Percentiles rank a stretch among this genome's conserved stretches.
Conservation (phyloP, 2,113 vertebrate genomes). For the Collichthys lucidus region DNA sequence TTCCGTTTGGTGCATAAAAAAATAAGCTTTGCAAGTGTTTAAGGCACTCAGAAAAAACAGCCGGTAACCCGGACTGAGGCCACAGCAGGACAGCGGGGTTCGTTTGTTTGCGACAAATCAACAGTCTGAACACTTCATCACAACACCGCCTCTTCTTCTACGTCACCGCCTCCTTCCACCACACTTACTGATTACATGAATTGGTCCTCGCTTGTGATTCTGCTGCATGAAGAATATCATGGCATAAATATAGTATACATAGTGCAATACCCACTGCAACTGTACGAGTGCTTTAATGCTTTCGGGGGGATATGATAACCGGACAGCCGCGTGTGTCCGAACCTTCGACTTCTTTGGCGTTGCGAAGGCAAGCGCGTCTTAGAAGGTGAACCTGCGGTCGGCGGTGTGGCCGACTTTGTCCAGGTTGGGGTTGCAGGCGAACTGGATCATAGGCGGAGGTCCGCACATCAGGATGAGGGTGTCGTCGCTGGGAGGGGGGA, state of each 20-base stretch:
- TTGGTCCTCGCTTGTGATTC: conserved; percentile 59
- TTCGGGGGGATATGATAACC: conserved; percentile 9
- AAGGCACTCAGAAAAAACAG: conserved; percentile 71
- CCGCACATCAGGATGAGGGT: conserved; percentile 95
- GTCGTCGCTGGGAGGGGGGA: conserved; percentile 87
- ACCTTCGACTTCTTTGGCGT: no score
- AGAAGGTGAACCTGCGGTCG: conserved; percentile 90
- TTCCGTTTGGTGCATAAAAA: conserved; percentile 30
- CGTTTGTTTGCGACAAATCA: not conserved
- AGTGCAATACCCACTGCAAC: conserved; percentile 63
- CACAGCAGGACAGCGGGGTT: conserved; percentile 5
- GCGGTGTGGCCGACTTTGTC: conserved; percentile 89
- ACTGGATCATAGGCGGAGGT: conserved; percentile 98
- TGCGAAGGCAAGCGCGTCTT: no score
- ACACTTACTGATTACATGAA: not conserved
- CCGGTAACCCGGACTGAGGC: conserved; percentile 19
- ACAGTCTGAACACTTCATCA: not conserved
- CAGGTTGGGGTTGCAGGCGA: conserved; percentile 94
- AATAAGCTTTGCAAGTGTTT: conserved; percentile 51
- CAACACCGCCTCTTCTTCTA: not conserved
- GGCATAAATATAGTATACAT: conserved; percentile 41
- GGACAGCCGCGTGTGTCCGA: not conserved
- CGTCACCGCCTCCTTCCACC: not conserved
- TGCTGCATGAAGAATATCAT: conserved; percentile 34
- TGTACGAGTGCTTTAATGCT: conserved; percentile 58